Conservation (phyloP, 2,797 vertebrate genomes). For the Pteropus rufus region DNA sequence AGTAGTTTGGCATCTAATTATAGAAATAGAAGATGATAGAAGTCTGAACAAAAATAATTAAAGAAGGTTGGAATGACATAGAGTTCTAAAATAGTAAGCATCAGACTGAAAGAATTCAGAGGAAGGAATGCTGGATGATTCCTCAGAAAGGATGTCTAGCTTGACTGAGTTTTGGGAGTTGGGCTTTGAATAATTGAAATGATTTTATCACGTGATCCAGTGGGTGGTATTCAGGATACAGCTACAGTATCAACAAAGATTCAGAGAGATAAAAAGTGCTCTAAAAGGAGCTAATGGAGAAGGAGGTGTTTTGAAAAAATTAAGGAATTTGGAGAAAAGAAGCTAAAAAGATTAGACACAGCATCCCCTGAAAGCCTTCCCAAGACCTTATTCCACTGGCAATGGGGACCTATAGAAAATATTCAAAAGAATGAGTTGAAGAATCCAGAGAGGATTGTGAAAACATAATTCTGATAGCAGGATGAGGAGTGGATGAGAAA, state of each 20-base stretch:
- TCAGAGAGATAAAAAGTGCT: not conserved
- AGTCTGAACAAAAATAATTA: not conserved
- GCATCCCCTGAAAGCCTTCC: not conserved
- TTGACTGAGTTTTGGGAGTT: not conserved
- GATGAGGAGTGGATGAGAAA: not conserved
- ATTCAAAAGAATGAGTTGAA: not conserved
- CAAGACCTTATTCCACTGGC: not conserved
- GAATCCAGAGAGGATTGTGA: not conserved
- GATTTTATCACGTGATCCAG: not conserved
- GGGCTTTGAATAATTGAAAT: not conserved
- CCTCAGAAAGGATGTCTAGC: not conserved
- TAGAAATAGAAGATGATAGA: not conserved
- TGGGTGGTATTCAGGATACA: not conserved
- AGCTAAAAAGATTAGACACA: not conserved
- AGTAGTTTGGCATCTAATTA: not conserved
- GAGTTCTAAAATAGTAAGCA: not conserved
- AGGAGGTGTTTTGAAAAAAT: not conserved
- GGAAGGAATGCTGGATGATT: not conserved
- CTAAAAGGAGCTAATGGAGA: not conserved
- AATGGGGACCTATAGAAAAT: not conserved
- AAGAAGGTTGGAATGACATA: not conserved
- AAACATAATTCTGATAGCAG: not conserved
- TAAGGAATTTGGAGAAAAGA: not conserved
- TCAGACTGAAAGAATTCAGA: not conserved
- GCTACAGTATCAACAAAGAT: not conserved